phyloP scores from a whole-genome alignment of 2,888 invertebrate species.

The Carabus problematicus region DNA sequence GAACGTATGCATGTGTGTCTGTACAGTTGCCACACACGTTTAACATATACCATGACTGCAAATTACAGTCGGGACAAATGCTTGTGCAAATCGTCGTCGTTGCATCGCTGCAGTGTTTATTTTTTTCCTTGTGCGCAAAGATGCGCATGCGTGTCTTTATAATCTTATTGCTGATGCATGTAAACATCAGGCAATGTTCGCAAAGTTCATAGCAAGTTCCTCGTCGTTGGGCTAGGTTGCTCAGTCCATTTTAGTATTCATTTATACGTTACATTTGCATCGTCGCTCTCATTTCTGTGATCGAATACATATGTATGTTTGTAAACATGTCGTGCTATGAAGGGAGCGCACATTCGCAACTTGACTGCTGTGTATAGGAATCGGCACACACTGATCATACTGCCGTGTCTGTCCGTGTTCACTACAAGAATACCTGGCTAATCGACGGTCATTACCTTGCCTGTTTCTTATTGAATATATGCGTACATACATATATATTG shows the following conservation, averaged over 20 bases:
- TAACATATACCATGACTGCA: too few species aligned
- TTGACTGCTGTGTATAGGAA: constrained; percentile 1
- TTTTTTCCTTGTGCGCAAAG: too few species aligned
- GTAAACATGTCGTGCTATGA: constrained; percentile 9
- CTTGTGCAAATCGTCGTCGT: too few species aligned
- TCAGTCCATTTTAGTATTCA: constrained; percentile 6
- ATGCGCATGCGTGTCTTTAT: too few species aligned
- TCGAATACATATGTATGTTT: constrained; percentile 13
- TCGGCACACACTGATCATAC: not conserved
- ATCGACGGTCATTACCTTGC: constrained; percentile 18
- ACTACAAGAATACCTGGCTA: constrained; percentile 5
- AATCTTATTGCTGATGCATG: too few species aligned
- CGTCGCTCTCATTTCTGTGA: constrained; percentile 15
- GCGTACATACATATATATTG: not conserved
- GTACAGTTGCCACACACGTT: too few species aligned
- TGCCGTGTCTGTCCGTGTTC: not conserved
- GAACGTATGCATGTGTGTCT: too few species aligned
- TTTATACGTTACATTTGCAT: constrained; percentile 16
- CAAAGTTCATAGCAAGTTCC: constrained; percentile 4
- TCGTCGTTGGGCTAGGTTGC: constrained; percentile 16
- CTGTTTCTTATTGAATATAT: constrained; percentile 10
- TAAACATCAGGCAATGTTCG: too few species aligned
- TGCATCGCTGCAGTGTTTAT: too few species aligned
- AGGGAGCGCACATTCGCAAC: not conserved
- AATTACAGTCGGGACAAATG: too few species aligned